Base-by-base conservation (phyloP, 2,113 vertebrate genomes). In the Heptranchias perlo region DNA sequence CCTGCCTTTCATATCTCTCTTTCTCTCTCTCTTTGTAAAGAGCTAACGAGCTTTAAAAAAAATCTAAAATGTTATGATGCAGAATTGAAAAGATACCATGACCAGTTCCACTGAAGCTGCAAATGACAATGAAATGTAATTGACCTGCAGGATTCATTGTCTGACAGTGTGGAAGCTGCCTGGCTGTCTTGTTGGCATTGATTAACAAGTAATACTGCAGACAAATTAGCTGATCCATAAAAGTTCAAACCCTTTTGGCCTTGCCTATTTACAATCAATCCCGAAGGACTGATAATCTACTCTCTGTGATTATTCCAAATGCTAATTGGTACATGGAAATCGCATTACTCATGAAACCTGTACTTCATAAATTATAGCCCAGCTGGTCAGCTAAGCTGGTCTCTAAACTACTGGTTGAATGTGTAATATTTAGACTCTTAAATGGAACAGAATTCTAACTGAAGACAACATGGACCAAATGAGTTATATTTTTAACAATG, bases 181-280 rank as follows among this genome's bases (percentile, higher is more conserved):
- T 94, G 39, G 93, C 61, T 67, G 21, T 11, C 23, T 67, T 47
- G 23, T 47, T 94, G 64, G 23, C n/a, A 94, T 94, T 94, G 93
- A 94, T 94, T 94, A 67, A 28, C 62, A 49, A 47, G 39, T 13
- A 67, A 11, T 4, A 8, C 64, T 25, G 18, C 93, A 47, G n/a
- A 94, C 62, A 65, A 94, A 94, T 67, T 67, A 67, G 39, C 93
- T 14, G 64, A 94, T 94, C 93, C 93, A 94, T 47, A 67, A 44
- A 49, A 67, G 39, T 94, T 94, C 93, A 94, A 67, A 67, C 93
- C 23, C 10, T 67, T 44, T 67, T 67, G 44, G 13, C 10, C 93
- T 28, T 94, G n/a, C 64, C 64, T 47, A 25, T 69, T 94, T 67
- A 69, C 23, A 94, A 69, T 94, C 93, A 65, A 2, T 49, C 62